Base-by-base conservation (phyloP, 2,797 vertebrate genomes). In the Hippopotamyrus pictus region DNA sequence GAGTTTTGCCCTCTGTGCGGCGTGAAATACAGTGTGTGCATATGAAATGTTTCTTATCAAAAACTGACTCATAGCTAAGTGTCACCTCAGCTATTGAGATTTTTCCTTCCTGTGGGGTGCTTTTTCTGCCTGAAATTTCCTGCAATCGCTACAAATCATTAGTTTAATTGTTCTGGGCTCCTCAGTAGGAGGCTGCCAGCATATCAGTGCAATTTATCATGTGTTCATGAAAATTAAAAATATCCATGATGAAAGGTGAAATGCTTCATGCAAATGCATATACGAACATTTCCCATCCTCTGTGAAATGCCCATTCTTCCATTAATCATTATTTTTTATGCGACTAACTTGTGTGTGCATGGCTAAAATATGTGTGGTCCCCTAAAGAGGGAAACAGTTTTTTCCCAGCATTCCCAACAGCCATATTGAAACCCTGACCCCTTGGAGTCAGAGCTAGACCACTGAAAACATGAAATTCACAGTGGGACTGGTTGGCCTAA, bases 131-230 rank as follows among this genome's bases (percentile, higher is more conserved):
- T 89, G 88, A 90, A 92, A 93, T 87, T 22, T 92, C 62, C 79
- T 91, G 91, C 92, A 92, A 91, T 89, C 65, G 86, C 84, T 92
- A 62, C 65, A 90, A 90, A 91, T 79, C 29, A 87, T 11, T 88
- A 3, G 53, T 89, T 85, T 91, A 90, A 93, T 92, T 93, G 87
- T 89, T 88, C 62, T 86, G 76, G 44, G 90, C 33, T 89, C 89
- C 82, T 88, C 5, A 44, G 89, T 90, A 91, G 65, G 83, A 90
- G 87, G 73, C 37, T 79, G 73, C 33, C 37, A 79, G 73, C 33
- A 88, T 85, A 90, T 51, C 8, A 14, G 8, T 89, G 88, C 48
- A 92, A 91, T 94, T 90, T 92, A 86, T 90, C 29, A 88, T 46
- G 50, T 89, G 87, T 83, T 65, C 85, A 89, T 62, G 48, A 85